Evolutionary conservation across 2,888 invertebrate genomes (phyloP), one percentile per base, ranked within the genome.

Genomic region (Phaonia tiefii): DNA sequence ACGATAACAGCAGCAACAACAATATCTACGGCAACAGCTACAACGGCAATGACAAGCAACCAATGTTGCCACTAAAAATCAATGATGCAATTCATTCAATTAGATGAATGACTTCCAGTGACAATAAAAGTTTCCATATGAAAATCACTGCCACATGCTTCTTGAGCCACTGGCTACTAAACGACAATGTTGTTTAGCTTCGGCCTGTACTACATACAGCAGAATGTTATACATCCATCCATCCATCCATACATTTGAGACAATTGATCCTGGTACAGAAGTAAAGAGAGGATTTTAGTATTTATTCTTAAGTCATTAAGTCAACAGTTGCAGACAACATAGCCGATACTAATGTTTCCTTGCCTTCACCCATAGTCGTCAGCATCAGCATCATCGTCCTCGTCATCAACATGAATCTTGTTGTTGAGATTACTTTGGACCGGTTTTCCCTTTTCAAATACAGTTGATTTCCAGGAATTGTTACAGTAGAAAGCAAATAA

Each of bases 371-470:
- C 51, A 20, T 11, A 26, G n/a, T 58, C 22, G 54, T 10, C 54
- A 26, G 2, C 54, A 7, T 56, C 54, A 26, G 22, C 54, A 11
- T 26, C 54, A 13, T 25, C 54, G 22, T 20, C 60, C 15, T 60
- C 51, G 31, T 58, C 58, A 54, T 44, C 44, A n/a, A 7, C 20
- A 51, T 31, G 46, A n/a, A 11, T 63, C 42, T 63, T 11, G 22
- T 37, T 22, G 22, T 39, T 13, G 63, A 22, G 63, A 63, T 63
- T 63, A 39, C 67, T 70, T 46, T 80, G 67, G 84, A 86, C 86
- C 86, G 86, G 86, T 86, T 89, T 89, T 89, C 89, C 86, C 89
- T 89, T 89, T 89, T 89, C 87, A 89, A 89, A 89, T 89, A 89
- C 89, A 89, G 89, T 89, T 89, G 86, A 86, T 87, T 88, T 88